Evolutionary conservation across 2,888 invertebrate genomes (phyloP).

Genomic region (Cheiracanthium punctorium): DNA sequence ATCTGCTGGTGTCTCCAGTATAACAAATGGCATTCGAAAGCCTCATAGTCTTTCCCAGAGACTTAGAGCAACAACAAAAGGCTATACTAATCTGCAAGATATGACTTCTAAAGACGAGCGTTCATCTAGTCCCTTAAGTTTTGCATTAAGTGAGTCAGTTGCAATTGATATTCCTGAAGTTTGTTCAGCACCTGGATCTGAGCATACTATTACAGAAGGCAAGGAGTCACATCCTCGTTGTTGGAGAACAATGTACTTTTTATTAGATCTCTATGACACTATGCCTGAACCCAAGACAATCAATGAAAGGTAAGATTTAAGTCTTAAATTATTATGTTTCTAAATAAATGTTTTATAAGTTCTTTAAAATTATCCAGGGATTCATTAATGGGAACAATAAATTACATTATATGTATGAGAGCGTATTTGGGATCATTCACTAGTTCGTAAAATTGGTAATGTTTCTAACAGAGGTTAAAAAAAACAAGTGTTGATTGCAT

Average conservation of each 20-base stretch:
- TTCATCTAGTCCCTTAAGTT: conserved; percentile 72
- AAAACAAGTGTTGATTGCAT: too few species aligned
- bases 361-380: not conserved
- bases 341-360: not conserved
- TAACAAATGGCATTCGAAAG: conserved; percentile 62
- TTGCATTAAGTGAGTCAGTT: conserved; percentile 76
- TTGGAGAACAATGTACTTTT: conserved; percentile 95
- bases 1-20: conserved; percentile 60
- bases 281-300: conserved; percentile 97
- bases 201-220: conserved; percentile 51
- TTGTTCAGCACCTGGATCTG: conserved; percentile 74
- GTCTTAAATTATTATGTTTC: not conserved
- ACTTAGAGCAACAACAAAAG: conserved; percentile 79
- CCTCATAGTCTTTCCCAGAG: conserved; percentile 84
- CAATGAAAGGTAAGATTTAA: conserved; percentile 84
- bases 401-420: too few species aligned
- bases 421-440: too few species aligned
- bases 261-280: conserved; percentile 93
- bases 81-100: conserved; percentile 85
- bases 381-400: too few species aligned
- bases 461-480: too few species aligned
- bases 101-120: conserved; percentile 70
- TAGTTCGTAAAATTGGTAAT: too few species aligned
- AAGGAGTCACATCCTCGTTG: conserved; percentile 82
- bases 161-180: conserved; percentile 74